Evolutionary conservation across 2,888 invertebrate species (phyloP).

Genomic region (Eupeodes latifasciatus): DNA sequence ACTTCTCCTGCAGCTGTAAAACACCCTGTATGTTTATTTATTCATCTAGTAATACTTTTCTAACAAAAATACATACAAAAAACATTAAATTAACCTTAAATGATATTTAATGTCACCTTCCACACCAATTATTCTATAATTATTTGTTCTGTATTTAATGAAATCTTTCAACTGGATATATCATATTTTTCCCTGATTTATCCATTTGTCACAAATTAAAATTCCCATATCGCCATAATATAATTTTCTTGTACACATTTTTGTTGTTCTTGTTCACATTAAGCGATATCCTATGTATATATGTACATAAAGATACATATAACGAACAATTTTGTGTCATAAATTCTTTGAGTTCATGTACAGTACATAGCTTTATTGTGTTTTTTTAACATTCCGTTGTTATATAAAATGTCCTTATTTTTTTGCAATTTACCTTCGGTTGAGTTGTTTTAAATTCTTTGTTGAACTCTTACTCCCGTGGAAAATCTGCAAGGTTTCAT

Average conservation of each 20-base stretch:
- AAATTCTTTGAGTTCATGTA: neutral
- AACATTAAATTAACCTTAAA: conserved; percentile 9
- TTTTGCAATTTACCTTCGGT: conserved; percentile 11
- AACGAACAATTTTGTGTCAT: conserved; percentile 1
- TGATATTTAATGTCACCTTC: conserved; percentile 13
- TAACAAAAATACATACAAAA: neutral
- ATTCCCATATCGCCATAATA: conserved; percentile 2
- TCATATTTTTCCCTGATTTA: conserved; percentile 1
- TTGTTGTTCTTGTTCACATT: neutral
- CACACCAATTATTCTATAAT: conserved; percentile 1
- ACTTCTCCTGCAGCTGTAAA: no score
- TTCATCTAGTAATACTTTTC: neutral
- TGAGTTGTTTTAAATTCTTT: conserved; percentile 14
- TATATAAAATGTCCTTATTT: neutral
- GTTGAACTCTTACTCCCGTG: neutral
- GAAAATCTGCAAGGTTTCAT: neutral
- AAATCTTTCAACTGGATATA: conserved; percentile 7
- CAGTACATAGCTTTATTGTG: neutral
- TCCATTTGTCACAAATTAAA: conserved; percentile 25
- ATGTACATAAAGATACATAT: neutral
- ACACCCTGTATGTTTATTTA: neutral
- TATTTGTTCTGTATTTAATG: conserved; percentile 3
- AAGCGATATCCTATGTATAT: neutral
- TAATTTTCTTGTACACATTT: neutral
- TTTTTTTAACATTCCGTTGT: neutral